These are phyloP conservation scores for Prunella himalayana DNA, from an alignment of 2,113 vertebrate species.

Conservation along the genomic window DNA sequence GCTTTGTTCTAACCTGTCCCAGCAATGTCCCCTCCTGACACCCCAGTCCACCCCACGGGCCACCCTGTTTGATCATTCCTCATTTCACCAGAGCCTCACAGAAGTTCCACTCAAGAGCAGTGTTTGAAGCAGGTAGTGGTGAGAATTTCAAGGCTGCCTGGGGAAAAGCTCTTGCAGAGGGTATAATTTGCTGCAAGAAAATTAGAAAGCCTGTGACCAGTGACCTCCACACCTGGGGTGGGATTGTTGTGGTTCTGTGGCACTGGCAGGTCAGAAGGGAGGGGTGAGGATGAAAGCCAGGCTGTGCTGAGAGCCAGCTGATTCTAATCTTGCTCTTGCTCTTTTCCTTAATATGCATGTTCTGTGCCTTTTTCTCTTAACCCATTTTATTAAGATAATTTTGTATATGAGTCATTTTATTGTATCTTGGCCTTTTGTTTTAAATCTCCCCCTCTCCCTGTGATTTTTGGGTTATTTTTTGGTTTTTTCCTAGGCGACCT, in stretches of 20 bases:
- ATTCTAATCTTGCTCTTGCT: background rate
- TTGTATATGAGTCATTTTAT: constrained; percentile 41
- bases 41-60: background rate
- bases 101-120: background rate
- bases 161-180: background rate
- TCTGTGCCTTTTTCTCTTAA: constrained; percentile 43
- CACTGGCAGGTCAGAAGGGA: background rate
- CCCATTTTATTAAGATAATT: background rate
- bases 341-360: constrained; percentile 21
- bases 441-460: background rate
- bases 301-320: background rate
- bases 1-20: background rate
- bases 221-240: background rate
- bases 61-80: background rate
- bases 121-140: background rate
- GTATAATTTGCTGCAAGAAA: background rate
- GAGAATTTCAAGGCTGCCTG: background rate
- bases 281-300: background rate
- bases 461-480: constrained; percentile 63
- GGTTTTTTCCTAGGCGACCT: constrained; percentile 70
- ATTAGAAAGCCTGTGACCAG: background rate
- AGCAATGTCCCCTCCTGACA: background rate
- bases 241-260: background rate
- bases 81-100: background rate
- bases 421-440: constrained; percentile 32